Conservation (phyloP, 2,888 invertebrate genomes). For the Lumbricus terrestris region DNA sequence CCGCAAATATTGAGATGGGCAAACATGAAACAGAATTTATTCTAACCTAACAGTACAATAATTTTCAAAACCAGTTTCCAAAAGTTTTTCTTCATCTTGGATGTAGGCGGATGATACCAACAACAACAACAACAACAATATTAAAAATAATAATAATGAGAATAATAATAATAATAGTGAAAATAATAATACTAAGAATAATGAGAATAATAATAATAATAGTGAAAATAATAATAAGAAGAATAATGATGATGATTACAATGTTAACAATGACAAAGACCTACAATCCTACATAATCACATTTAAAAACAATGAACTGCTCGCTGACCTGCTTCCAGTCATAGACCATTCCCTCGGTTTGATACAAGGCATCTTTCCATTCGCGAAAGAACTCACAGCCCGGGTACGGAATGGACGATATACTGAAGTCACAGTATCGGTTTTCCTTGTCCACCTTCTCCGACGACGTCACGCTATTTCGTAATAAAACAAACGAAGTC, state of each 20-base stretch:
- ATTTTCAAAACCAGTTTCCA: no score
- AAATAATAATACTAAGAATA: not conserved
- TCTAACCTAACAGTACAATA: no score
- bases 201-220: no score
- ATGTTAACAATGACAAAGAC: no score
- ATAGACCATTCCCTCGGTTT: constrained; percentile 69
- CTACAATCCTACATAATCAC: no score
- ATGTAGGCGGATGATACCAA: no score
- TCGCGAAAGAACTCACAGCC: constrained; percentile 80
- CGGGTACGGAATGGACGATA: constrained; percentile 76
- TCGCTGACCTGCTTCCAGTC: constrained; percentile 68
- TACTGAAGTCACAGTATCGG: constrained; percentile 72
- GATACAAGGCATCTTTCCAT: constrained; percentile 72
- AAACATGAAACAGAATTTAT: no score
- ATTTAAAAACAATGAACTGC: no score
- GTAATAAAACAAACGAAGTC: not conserved
- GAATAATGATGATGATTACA: no score
- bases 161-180: not conserved
- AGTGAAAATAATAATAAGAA: no score
- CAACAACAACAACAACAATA: not conserved
- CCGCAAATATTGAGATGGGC: no score
- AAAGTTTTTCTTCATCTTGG: no score
- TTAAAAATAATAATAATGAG: not conserved
- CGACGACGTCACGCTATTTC: constrained; percentile 73
- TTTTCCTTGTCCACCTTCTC: constrained; percentile 79